These are phyloP conservation scores for Fulica atra DNA, from an alignment of 2,113 vertebrate species.

Conservation along the genomic window DNA sequence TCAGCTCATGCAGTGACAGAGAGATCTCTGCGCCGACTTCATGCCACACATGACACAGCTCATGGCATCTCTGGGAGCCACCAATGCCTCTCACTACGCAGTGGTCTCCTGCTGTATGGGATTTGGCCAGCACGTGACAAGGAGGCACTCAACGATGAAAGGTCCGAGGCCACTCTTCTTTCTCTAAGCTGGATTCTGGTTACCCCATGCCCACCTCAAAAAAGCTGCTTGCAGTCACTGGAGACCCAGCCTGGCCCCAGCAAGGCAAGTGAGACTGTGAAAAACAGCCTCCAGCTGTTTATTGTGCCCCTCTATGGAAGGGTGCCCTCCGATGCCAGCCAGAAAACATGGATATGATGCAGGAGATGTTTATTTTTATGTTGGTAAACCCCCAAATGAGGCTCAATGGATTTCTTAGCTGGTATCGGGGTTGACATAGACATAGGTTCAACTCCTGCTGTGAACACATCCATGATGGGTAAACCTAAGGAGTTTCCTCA, in stretches of 20 bases:
- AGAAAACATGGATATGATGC: background rate
- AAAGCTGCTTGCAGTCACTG: background rate
- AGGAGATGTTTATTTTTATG: background rate
- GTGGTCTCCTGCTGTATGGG: background rate
- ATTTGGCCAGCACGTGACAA: background rate
- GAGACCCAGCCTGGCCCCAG: background rate
- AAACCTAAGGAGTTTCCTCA: background rate
- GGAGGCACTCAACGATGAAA: rapidly evolving
- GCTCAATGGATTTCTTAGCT: background rate
- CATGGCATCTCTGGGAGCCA: background rate
- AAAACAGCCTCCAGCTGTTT: background rate
- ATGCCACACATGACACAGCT: background rate
- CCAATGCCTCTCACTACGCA: background rate
- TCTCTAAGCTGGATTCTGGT: background rate
- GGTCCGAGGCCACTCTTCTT: background rate
- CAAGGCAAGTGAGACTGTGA: background rate
- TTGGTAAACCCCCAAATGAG: background rate
- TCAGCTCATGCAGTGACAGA: background rate
- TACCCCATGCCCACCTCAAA: background rate
- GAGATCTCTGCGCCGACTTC: background rate
- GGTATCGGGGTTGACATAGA: background rate
- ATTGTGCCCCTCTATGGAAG: background rate
- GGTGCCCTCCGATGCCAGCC: background rate
- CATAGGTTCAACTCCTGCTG: background rate
- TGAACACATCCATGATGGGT: background rate